Conservation (phyloP, 2,888 invertebrate genomes). For the Chrysolina haemoptera region DNA sequence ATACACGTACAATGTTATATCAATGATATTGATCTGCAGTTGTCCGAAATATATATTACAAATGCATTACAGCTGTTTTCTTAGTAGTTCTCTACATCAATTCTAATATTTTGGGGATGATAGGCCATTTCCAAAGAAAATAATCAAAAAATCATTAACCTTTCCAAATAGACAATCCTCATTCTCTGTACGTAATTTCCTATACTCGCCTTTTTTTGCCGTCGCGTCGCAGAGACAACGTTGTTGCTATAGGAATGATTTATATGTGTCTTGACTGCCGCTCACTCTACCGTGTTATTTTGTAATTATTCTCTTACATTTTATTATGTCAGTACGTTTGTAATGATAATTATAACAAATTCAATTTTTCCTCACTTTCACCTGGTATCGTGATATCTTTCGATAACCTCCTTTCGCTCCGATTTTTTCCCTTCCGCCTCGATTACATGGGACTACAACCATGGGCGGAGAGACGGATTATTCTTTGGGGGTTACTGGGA, state of each 20-base stretch:
- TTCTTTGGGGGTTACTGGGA: not conserved
- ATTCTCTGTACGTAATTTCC: not conserved
- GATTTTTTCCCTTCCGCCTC: constrained; percentile 28
- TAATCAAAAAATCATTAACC: too few species aligned
- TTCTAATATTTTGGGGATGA: too few species aligned
- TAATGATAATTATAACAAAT: constrained; percentile 41
- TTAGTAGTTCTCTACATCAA: too few species aligned
- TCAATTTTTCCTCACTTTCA: constrained; percentile 41
- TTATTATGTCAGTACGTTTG: constrained; percentile 40
- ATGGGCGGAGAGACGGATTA: constrained; percentile 1
- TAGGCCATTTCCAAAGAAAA: too few species aligned
- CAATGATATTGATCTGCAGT: too few species aligned
- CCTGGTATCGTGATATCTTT: constrained; percentile 28
- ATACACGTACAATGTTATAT: too few species aligned
- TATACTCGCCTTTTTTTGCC: not conserved
- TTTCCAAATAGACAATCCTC: not conserved
- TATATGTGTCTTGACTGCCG: not conserved
- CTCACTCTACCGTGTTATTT: constrained; percentile 28
- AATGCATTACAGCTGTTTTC: too few species aligned
- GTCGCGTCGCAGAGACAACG: not conserved
- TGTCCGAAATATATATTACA: too few species aligned
- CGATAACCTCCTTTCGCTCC: constrained; percentile 43
- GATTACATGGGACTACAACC: constrained; percentile 13
- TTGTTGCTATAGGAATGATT: constrained; percentile 15
- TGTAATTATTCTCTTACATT: constrained; percentile 32